Evolutionary conservation across 1,140 invertebrate genomes (phyloP), one percentile per base, ranked within the genome.

Genomic region (Drusus annulatus): DNA sequence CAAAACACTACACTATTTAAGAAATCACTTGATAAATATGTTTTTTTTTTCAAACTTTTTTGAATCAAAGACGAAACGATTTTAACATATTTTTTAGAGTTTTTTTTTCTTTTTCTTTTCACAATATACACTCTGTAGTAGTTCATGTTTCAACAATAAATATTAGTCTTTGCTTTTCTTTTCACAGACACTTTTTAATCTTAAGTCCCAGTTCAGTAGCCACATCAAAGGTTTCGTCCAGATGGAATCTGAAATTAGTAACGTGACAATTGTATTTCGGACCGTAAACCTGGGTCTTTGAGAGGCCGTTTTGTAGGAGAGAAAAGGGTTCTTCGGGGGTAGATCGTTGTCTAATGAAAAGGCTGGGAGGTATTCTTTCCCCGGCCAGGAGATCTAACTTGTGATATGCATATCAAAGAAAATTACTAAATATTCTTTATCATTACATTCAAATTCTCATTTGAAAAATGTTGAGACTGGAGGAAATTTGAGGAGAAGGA

Each of bases 61-160:
- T 78, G 76, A 78, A 78, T 78, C 76, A 78, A 78, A 25, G 76
- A 69, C 76, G 76, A 78, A 78, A 78, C 76, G 21, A 65, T 78
- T 78, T 69, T 56, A 31, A 25, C 21, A 50, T 65, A 23, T 77
- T 77, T 62, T 74, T 63, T 51, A 63, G 23, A 16, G 45, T 71
- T 74, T 74, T 74, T 56, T 28, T 36, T 74, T 74, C n/a, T 75
- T 51, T 52, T 71, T 16, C 68, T 71, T 71, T 71, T 23, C 68
- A 71, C 68, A 65, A n/a, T 65, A 65, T 25, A 50, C 51, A 56
- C 19, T 28, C 13, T 75, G 71, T 17, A 56, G 25, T 58, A 31
- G 17, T 52, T 19, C 36, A 52, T 54, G 45, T 71, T 71, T 51
- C 50, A 71, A 71, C 21, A 52, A 71, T 51, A 51, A 71, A 51